Evolutionary conservation across 2,113 vertebrate genomes (phyloP), one percentile per base, ranked within the genome.

Genomic region (Entelurus aequoreus): DNA sequence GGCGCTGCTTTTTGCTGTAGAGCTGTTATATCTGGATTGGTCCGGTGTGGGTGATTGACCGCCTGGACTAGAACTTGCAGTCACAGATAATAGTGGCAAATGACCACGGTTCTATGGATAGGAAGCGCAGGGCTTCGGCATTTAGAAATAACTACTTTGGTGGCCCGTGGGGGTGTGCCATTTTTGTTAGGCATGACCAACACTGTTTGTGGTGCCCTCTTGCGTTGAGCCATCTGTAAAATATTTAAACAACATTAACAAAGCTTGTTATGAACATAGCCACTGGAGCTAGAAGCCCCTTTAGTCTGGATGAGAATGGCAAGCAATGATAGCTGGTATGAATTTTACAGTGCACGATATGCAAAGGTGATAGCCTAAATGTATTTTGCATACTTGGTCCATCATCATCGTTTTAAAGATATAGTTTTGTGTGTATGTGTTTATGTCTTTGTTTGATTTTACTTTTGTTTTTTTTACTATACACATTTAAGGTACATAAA

Each of bases 281-380:
- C 48, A 64, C 46, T 15, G 51, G 38, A 63, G 75, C 75, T 66
- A 62, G 42, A 59, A 53, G 65, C 63, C 46, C 76, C 59, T 72
- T 79, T 47, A 60, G 55, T 60, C 36, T 51, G 63, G 36, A 46
- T 70, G 71, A 70, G 58, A 37, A 54, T 69, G 56, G 66, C 53
- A 66, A 54, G 72, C 54, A 75, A 58, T 76, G 62, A 72, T 65
- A 60, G 55, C 63, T 72, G 57, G 59, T 49, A 59, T 51, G 42
- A 70, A 77, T 86, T 79, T 75, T 78, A 80, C 62, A 52, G 69
- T 6, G 15, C 47, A 84, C 76, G 74, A 63, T 79, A 76, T 81
- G 42, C 82, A n/a, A n/a, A 46, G 55, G 60, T 57, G 46, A 78
- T 53, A 63, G 71, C n/a, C 67, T 49, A n/a, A 58, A 62, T 54